These are phyloP conservation scores for Lasioglossum leucozonium DNA, from an alignment of 2,888 invertebrate species.

Conservation along the genomic window DNA sequence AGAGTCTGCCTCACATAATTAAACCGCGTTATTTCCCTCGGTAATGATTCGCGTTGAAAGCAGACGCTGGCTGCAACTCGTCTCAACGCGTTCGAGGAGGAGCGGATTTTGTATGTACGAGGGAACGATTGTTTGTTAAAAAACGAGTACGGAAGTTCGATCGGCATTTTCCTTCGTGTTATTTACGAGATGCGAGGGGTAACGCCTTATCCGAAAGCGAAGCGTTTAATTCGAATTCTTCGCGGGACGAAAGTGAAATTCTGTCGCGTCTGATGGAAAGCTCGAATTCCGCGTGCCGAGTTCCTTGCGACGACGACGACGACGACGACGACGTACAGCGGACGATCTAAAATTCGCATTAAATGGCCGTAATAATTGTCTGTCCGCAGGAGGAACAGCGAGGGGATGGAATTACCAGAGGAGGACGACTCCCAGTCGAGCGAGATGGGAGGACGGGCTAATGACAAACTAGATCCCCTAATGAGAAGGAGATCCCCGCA, in stretches of 20 bases:
- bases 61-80: not conserved
- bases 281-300: conserved; percentile 23
- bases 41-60: conserved; percentile 23
- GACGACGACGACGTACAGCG: too few relatives aligned
- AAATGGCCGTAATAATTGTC: conserved; percentile 63
- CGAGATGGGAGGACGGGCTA: conserved; percentile 32
- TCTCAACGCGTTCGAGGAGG: not conserved
- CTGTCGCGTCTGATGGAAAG: conserved; percentile 29
- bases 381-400: conserved; percentile 43
- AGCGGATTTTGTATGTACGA: not conserved
- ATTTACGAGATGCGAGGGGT: too few relatives aligned
- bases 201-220: conserved; percentile 8
- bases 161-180: not conserved
- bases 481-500: conserved; percentile 56
- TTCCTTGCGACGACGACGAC: conserved; percentile 20
- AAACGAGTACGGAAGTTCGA: not conserved
- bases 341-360: conserved; percentile 57
- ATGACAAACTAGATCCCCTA: conserved; percentile 62
- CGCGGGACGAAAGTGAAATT: conserved; percentile 7
- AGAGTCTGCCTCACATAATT: conserved; percentile 13
- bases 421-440: conserved; percentile 24
- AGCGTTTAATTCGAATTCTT: conserved; percentile 9
- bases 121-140: not conserved
- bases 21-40: conserved; percentile 29
- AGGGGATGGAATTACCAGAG: conserved; percentile 52